A percentile compares a stretch with the other conserved stretches of the same genome.
Conservation (phyloP, 2,888 invertebrate genomes). For the Oscheius sp. region DNA sequence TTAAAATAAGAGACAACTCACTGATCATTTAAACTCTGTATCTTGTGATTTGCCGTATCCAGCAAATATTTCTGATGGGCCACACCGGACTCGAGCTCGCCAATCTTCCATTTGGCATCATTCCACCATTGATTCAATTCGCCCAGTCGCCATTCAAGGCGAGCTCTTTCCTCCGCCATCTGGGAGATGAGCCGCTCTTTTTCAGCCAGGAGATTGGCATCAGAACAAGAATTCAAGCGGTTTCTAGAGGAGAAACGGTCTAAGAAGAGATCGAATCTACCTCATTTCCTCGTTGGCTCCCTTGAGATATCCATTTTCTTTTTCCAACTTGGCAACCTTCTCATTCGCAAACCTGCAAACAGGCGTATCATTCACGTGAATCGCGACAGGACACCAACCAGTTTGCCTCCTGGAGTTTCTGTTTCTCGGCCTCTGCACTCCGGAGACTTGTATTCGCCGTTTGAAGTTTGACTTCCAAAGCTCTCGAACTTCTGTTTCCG, state of each 20-base stretch:
- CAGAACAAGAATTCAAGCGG: constrained; percentile 41
- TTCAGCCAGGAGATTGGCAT: constrained; percentile 48
- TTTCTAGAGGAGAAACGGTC: constrained; percentile 35
- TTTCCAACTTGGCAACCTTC: constrained; percentile 49
- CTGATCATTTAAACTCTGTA: constrained; percentile 56
- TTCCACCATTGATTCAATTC: constrained; percentile 65
- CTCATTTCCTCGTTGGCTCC: constrained; percentile 54
- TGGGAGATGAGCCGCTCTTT: constrained; percentile 53
- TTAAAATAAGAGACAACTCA: constrained; percentile 19
- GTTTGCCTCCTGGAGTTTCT: constrained; percentile 52
- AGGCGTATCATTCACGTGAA: not conserved
- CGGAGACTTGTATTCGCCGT: constrained; percentile 46
- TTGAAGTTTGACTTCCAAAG: constrained; percentile 49
- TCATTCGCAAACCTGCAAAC: constrained; percentile 44
- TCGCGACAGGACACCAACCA: constrained; percentile 39
- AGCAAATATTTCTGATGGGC: constrained; percentile 61
- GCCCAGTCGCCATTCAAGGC: constrained; percentile 62
- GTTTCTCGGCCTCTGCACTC: constrained; percentile 47
- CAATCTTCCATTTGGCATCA: constrained; percentile 65
- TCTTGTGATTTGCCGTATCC: constrained; percentile 54
- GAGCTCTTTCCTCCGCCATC: constrained; percentile 60
- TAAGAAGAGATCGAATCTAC: constrained; percentile 25
- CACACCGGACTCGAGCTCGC: constrained; percentile 61
- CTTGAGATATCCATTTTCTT: constrained; percentile 54
- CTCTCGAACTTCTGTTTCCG: constrained; percentile 22